These are phyloP conservation scores for Mythimna loreyi DNA, from an alignment of 2,888 invertebrate species.

Conservation along the genomic window DNA sequence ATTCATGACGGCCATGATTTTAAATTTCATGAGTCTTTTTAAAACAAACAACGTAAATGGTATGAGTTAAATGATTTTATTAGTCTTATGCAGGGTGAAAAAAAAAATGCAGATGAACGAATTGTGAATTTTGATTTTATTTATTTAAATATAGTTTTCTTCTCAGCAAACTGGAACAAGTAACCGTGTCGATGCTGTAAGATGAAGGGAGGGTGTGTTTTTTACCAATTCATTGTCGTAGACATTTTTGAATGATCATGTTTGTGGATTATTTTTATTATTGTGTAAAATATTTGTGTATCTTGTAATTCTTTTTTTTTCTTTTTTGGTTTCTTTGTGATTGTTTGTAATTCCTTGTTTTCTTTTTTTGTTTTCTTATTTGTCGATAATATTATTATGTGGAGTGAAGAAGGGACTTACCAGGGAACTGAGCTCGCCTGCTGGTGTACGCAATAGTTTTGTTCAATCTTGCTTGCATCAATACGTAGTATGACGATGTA, in stretches of 20 bases:
- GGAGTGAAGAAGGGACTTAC: slow-evolving; percentile 67
- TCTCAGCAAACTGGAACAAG: slow-evolving; percentile 27
- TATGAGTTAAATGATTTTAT: slow-evolving; percentile 10
- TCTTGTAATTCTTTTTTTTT: background rate
- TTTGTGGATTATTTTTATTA: slow-evolving; percentile 1
- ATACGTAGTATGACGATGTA: slow-evolving; percentile 69
- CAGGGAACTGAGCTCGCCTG: slow-evolving; percentile 68
- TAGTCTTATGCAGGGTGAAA: slow-evolving; percentile 10
- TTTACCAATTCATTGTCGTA: slow-evolving; percentile 14
- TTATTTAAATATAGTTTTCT: slow-evolving; percentile 18
- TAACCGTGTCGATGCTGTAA: slow-evolving; percentile 29
- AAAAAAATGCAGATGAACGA: slow-evolving; percentile 19
- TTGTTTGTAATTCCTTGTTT: background rate
- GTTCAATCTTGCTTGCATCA: slow-evolving; percentile 62
- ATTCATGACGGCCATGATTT: background rate
- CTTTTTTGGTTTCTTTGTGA: background rate
- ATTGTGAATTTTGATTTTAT: slow-evolving; percentile 24
- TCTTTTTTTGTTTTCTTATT: background rate
- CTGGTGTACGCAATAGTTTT: slow-evolving; percentile 56
- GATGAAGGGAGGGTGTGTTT: slow-evolving; percentile 27
- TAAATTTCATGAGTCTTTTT: background rate
- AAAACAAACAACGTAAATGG: slow-evolving; percentile 17
- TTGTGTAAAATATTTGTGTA: background rate
- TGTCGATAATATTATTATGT: background rate
- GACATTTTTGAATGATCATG: background rate